Evolutionary conservation across 2,113 vertebrate genomes (phyloP), one percentile per base, ranked within the genome.

Genomic region (Perca schrenkii): DNA sequence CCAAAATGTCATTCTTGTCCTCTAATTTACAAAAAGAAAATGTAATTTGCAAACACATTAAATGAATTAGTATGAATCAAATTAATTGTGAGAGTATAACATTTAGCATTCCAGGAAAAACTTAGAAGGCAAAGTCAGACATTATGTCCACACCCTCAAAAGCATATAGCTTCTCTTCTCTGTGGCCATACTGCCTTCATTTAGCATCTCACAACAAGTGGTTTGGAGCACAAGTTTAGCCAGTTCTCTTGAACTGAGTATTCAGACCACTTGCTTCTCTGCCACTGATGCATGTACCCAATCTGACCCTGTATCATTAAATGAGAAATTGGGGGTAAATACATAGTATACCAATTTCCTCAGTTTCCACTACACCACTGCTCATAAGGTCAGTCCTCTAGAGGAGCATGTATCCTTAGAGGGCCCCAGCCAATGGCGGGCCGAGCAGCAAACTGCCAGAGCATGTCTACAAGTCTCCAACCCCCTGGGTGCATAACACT

Each of bases 401-500:
- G 81, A 86, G 81, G 73, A 54, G 34, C 78, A 63, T 61, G 80
- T 86, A 67, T 79, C 77, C 73, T 89, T 76, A 52, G 74, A 88
- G 70, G 58, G 65, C 53, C 66, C 53, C n/a, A 65, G 77, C 66
- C 86, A 77, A 68, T 74, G 40, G 82, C 47, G 63, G 82, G 65
- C 56, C 25, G 21, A 83, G 65, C 25, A 58, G 75, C 78, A 78
- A 87, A 67, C 85, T 82, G 85, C 81, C 77, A 46, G 83, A 91
- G 88, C 90, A 83, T 89, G 84, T 87, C 85, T 86, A 68, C 65
- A 57, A 86, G 81, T 89, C 89, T 92, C 84, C 66, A 89, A 84
- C 74, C 92, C 91, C 91, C 83, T 82, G 90, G 89, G 92, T 92
- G 91, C 91, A 83, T 81, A 94, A 90, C 91, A 89, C 83, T 90